phyloP scores from a whole-genome alignment of 2,113 vertebrate species.

The Nothocercus julius region DNA sequence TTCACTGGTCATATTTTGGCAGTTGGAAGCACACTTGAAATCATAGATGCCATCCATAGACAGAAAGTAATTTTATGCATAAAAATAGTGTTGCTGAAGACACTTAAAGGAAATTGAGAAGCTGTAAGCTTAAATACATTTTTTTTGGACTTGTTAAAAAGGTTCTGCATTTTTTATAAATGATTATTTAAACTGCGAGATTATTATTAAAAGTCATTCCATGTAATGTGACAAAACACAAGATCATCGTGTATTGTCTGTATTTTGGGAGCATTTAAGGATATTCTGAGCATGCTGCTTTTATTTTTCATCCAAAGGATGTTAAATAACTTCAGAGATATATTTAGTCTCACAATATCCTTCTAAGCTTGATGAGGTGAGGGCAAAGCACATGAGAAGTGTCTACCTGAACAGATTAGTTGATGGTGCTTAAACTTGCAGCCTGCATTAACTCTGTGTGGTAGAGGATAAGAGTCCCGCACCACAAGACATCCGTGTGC shows the following conservation, averaged over 20 bases:
- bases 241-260: neutral
- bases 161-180: neutral
- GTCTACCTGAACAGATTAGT: neutral
- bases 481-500: neutral
- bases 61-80: neutral
- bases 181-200: neutral
- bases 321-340: neutral
- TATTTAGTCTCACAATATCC: neutral
- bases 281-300: neutral
- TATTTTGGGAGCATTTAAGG: neutral
- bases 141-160: neutral
- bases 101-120: neutral
- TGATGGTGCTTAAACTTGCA: neutral
- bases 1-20: neutral
- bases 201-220: neutral
- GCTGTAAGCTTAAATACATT: neutral
- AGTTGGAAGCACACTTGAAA: neutral
- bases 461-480: neutral
- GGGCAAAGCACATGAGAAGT: neutral
- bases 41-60: neutral
- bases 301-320: neutral
- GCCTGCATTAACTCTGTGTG: neutral
- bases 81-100: neutral
- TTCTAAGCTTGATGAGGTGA: neutral
- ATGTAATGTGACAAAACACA: neutral